Base-by-base conservation (phyloP, 2,888 invertebrate species). In the Cotesia congregata region DNA sequence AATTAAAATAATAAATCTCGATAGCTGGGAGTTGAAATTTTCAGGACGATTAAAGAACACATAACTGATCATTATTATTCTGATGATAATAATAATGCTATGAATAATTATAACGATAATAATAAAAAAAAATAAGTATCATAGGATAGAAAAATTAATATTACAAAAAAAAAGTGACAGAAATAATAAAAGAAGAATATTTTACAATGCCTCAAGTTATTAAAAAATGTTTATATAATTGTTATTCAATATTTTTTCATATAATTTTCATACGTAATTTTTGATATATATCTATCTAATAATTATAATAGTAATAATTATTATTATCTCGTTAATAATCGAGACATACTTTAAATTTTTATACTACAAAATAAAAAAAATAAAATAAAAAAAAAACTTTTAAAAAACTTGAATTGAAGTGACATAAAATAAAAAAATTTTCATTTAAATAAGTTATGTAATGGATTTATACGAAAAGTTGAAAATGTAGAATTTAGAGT, bases 101-200 rank as follows among this genome's bases (percentile, higher is more conserved):
- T 30, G 38, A 6, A 50, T 40, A 78, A 59, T 50, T 72, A 77
- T 38, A 77, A 75, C 77, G 77, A 70, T 80, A 78, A 75, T 77
- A 81, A 81, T 76, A 72, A 72, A 82, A 80, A 83, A 79, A 79
- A 79, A 64, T 20, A 20, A 20, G 6, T 20, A 20, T 20, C 64
- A 64, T 20, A 64, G 64, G 17, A 64, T 20, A 20, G 20, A 17
- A 20, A 20, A 20, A 64, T 68, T 75, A 75, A 59, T 77, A 62
- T 75, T 72, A 73, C 62, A 67, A 71, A 76, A 59, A 67, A 30
- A 75, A 72, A 17, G 67, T 30, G 6, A 69, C 50, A 9, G 6
- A 15, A 17, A 68, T 17, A 17, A 41, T 15, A 15, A 41, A 41
- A 15, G 2, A 40, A 38, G 12, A 50, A 50, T 50, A 50, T 50